Evolutionary conservation across 2,113 vertebrate species (phyloP), one percentile per base, ranked within the genome.

Genomic region (Pollachius pollachius): DNA sequence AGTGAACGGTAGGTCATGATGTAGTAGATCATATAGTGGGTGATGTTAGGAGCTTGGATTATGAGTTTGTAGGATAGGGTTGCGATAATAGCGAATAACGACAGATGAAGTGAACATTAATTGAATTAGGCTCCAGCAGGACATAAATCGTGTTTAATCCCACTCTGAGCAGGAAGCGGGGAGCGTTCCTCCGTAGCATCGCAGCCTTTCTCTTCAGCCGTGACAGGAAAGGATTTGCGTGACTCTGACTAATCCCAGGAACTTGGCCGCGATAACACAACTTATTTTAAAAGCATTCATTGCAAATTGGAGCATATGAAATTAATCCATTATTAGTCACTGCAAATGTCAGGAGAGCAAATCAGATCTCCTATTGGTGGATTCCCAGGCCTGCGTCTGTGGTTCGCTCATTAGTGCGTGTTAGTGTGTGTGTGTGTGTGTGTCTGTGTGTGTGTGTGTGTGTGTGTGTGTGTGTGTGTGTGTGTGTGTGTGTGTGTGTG

Each of bases 251-350:
- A 81, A 85, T 87, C 89, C 84, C 64, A 64, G 78, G 67, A 67
- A 75, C 76, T 80, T 86, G 81, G 78, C 82, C 68, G 68, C 70
- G 77, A 73, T 70, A 64, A 68, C 62, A 74, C 78, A 81, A 75
- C 77, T 87, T 76, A 74, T 84, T 89, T 89, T 84, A 81, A 84
- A 67, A 75, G 70, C 67, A 85, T 79, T 84, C 80, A 84, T 81
- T 90, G 85, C 85, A 89, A 89, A 89, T 84, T 83, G 79, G 83
- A 90, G 84, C 86, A 80, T 73, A 77, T 71, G 77, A 69, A 84
- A 85, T 85, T 72, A 84, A 89, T 88, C 81, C 75, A 66, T 78
- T 87, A 89, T 90, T 89, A 82, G 82, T 87, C 82, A 86, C 57
- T 76, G 74, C 72, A 74, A 57, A 84, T 81, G 80, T 81, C 78